Evolutionary conservation across 1,140 invertebrate genomes (phyloP).

Genomic region (Drosophila ananassae): DNA sequence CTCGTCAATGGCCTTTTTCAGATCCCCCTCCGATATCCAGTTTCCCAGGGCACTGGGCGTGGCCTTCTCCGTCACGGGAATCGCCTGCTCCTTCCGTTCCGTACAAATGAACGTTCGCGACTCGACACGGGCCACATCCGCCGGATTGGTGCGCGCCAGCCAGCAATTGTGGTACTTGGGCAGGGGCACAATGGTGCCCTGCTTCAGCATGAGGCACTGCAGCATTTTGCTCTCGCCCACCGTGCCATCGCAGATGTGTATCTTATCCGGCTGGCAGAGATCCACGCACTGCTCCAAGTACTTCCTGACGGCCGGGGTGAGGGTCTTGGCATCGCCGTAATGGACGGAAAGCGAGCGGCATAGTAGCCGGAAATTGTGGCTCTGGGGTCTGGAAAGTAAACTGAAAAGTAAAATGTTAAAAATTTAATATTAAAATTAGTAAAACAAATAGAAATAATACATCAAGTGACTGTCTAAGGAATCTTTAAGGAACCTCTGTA

Average conservation of each 20-base stretch:
- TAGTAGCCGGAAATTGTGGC: slow-evolving; percentile 58
- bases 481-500: no score
- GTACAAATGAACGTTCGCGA: slow-evolving; percentile 95
- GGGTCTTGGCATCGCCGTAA: slow-evolving; percentile 62
- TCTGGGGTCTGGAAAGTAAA: slow-evolving; percentile 23
- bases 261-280: slow-evolving; percentile 89
- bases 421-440: no score
- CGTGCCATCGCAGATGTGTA: slow-evolving; percentile 94
- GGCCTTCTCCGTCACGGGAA: slow-evolving; percentile 88
- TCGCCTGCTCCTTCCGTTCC: slow-evolving; percentile 88
- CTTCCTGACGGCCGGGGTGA: slow-evolving; percentile 85
- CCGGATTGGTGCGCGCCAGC: slow-evolving; percentile 95
- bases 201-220: slow-evolving; percentile 86
- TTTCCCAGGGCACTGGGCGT: slow-evolving; percentile 91
- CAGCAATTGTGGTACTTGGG: slow-evolving; percentile 95
- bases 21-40: slow-evolving; percentile 93
- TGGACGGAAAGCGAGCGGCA: slow-evolving; percentile 64
- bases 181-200: slow-evolving; percentile 89
- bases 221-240: slow-evolving; percentile 89
- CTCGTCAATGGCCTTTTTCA: slow-evolving; percentile 89
- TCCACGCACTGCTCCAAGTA: slow-evolving; percentile 89
- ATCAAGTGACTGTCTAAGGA: no score
- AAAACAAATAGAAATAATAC: not conserved
- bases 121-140: slow-evolving; percentile 96
- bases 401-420: slow-evolving; percentile 9